Conservation (phyloP, 2,797 vertebrate species). For the Miichthys miiuy region DNA sequence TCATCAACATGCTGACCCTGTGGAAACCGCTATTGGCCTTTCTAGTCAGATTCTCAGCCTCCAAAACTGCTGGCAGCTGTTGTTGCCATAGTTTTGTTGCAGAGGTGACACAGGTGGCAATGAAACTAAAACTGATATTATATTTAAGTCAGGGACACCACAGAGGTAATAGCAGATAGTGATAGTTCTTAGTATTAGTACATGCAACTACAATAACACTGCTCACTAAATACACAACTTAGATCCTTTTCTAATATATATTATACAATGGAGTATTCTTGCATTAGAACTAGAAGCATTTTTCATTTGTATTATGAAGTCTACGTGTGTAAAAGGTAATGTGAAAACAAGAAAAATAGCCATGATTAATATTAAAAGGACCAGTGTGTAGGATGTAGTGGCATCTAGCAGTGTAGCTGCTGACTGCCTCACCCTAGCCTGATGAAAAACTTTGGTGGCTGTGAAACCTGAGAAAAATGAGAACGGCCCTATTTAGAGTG, state of each 20-base stretch:
- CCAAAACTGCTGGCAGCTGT: slow-evolving; percentile 62
- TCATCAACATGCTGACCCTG: slow-evolving; percentile 80
- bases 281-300: neutral
- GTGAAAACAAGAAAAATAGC: neutral
- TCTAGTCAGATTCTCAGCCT: slow-evolving; percentile 76
- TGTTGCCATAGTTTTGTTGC: slow-evolving; percentile 53
- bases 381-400: too few relatives aligned
- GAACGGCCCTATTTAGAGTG: too few relatives aligned
- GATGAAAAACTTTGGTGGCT: too few relatives aligned
- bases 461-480: too few relatives aligned
- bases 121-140: slow-evolving; percentile 62
- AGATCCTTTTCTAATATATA: neutral
- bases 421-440: too few relatives aligned
- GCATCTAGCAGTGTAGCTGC: too few relatives aligned
- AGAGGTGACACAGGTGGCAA: slow-evolving; percentile 62
- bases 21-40: slow-evolving; percentile 76
- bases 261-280: neutral
- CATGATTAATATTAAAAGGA: neutral
- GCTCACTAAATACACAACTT: neutral
- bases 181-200: slow-evolving; percentile 14
- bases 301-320: neutral
- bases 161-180: neutral
- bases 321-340: neutral
- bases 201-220: neutral
- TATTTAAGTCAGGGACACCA: slow-evolving; percentile 52